A percentile compares a stretch with the other conserved stretches of the same genome.
Evolutionary conservation across 2,888 invertebrate genomes (phyloP).

Genomic region (Eupithecia tripunctaria): DNA sequence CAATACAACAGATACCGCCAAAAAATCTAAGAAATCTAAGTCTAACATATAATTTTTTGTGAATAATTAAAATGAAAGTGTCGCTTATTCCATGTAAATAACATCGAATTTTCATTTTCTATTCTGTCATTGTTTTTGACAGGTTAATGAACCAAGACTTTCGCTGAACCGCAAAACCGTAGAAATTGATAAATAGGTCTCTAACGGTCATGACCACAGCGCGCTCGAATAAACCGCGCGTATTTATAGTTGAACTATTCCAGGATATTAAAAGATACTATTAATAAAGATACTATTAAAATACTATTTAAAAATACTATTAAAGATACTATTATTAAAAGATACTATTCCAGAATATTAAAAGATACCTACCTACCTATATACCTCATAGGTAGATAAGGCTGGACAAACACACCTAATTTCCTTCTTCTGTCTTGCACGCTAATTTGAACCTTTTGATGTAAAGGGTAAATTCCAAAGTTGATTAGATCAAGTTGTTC

Average conservation of each 20-base stretch:
- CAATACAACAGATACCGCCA: too few relatives aligned
- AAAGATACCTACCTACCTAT: too few relatives aligned
- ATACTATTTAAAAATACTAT: too few relatives aligned
- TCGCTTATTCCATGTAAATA: not conserved
- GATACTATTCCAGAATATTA: conserved; percentile 12
- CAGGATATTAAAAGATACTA: not conserved
- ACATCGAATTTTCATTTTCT: not conserved
- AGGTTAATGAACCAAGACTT: conserved; percentile 32
- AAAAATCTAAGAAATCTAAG: too few relatives aligned
- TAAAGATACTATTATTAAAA: too few relatives aligned
- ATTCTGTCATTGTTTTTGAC: conserved; percentile 22
- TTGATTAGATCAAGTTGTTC: conserved; percentile 4
- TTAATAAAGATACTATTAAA: too few relatives aligned
- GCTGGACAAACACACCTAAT: not conserved
- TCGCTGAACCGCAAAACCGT: conserved; percentile 4
- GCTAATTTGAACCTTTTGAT: not conserved
- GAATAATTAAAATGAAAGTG: not conserved
- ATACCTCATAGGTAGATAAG: too few relatives aligned
- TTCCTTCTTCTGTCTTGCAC: not conserved
- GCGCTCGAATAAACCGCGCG: conserved; percentile 13
- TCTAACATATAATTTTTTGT: too few relatives aligned
- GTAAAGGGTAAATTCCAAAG: not conserved
- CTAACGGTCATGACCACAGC: conserved; percentile 17
- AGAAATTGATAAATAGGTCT: conserved; percentile 32
- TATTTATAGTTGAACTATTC: conserved; percentile 10